phyloP scores from a whole-genome alignment of 2,113 vertebrate genomes.

The Terrapene triunguis region DNA sequence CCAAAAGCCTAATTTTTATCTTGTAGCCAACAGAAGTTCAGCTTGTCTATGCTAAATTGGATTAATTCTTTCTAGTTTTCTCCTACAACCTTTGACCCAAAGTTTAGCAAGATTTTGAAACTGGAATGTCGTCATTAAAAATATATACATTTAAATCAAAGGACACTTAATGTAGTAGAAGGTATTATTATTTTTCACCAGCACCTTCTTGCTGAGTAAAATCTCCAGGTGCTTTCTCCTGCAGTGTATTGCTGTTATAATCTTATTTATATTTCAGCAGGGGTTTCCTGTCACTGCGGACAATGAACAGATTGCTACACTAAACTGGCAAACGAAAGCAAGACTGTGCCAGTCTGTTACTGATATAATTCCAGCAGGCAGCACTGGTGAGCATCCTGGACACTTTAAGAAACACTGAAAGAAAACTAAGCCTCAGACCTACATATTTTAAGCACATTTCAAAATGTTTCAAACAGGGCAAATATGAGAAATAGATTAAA shows the following conservation, averaged over 20 bases:
- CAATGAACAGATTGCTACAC: background rate
- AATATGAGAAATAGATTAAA: rapidly evolving
- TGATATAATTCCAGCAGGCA: background rate
- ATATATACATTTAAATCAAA: background rate
- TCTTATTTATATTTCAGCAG: background rate
- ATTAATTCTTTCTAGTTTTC: background rate
- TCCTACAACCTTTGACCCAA: background rate
- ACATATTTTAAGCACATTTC: background rate
- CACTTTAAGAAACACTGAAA: background rate
- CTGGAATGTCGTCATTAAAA: background rate
- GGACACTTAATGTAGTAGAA: background rate
- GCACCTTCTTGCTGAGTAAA: background rate
- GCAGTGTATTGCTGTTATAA: background rate
- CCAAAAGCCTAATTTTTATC: background rate
- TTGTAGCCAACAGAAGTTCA: background rate
- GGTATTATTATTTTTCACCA: background rate
- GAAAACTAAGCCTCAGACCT: too few species aligned
- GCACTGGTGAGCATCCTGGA: background rate
- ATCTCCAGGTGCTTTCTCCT: background rate
- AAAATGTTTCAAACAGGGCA: background rate
- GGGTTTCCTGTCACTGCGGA: background rate
- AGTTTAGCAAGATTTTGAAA: background rate
- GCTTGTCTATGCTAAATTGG: background rate
- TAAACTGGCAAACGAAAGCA: background rate
- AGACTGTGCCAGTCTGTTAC: background rate